phyloP scores from a whole-genome alignment of 2,797 vertebrate species.

The Gymnocypris eckloni region DNA sequence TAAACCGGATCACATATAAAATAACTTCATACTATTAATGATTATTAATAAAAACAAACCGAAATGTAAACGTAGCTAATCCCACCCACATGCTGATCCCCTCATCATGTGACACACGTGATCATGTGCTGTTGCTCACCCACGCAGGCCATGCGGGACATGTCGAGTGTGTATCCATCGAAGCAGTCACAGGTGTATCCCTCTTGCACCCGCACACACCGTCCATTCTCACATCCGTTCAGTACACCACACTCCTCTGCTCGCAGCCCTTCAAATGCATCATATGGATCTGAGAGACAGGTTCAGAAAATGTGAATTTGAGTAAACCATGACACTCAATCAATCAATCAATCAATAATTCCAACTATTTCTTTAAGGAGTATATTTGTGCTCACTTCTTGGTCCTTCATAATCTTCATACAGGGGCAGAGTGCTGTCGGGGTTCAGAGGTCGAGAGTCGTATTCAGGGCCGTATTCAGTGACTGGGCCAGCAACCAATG shows the following conservation, averaged over 20 bases:
- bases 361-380: too few relatives aligned
- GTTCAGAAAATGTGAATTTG: neutral
- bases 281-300: conserved; percentile 75
- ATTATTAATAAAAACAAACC: neutral
- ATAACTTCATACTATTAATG: neutral
- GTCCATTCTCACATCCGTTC: conserved; percentile 95
- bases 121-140: conserved; percentile 77
- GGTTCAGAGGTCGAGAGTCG: conserved; percentile 44
- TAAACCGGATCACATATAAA: neutral
- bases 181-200: conserved; percentile 98
- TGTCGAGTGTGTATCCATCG: conserved; percentile 91
- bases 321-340: neutral
- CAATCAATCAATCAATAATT: too few relatives aligned
- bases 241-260: conserved; percentile 97
- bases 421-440: conserved; percentile 44
- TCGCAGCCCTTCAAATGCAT: conserved; percentile 89
- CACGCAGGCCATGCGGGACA: conserved; percentile 92
- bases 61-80: conserved; percentile 13
- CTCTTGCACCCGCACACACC: conserved; percentile 93
- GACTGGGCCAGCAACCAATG: conserved; percentile 81
- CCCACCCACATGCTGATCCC: conserved; percentile 3
- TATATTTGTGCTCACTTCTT: conserved; percentile 70
- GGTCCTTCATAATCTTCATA: conserved; percentile 64
- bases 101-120: neutral
- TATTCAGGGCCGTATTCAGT: conserved; percentile 73